These are phyloP conservation scores for Cyclophora punctaria DNA, from an alignment of 2,888 invertebrate species.

Conservation along the genomic window DNA sequence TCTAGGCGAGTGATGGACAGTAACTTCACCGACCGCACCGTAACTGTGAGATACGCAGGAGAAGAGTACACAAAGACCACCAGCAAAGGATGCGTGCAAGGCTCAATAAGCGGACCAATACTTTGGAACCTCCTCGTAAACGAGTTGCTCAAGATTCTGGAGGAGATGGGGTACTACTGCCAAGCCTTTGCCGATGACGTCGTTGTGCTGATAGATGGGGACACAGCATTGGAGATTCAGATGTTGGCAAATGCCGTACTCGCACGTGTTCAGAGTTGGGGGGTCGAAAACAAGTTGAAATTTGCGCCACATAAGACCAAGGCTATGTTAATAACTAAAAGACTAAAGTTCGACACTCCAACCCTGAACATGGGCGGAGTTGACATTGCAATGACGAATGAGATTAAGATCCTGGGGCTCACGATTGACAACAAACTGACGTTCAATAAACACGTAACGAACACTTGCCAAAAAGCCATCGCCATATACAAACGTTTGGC, in stretches of 20 bases:
- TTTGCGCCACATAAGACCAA: background rate
- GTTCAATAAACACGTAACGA: background rate
- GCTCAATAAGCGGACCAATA: constrained; percentile 10
- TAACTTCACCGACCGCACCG: constrained; percentile 4
- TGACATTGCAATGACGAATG: too few relatives aligned
- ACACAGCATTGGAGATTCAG: constrained; percentile 4
- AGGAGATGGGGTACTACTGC: background rate
- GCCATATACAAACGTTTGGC: too few relatives aligned
- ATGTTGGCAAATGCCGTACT: constrained; percentile 11
- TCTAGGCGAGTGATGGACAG: constrained; percentile 2
- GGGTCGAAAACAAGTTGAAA: constrained; percentile 5
- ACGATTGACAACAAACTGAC: background rate
- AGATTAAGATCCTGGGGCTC: background rate
- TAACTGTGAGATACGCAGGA: background rate
- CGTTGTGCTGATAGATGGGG: constrained; percentile 5
- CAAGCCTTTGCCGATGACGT: constrained; percentile 14
- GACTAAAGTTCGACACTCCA: background rate
- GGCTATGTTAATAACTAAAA: background rate
- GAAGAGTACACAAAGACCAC: background rate
- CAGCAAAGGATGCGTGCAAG: constrained; percentile 6
- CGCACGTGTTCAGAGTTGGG: constrained; percentile 5
- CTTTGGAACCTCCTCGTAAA: constrained; percentile 16
- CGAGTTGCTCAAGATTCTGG: constrained; percentile 3
- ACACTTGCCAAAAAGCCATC: too few relatives aligned
- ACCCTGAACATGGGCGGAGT: background rate